These are phyloP conservation scores for Helogale parvula DNA, from an alignment of 2,113 vertebrate genomes.

Conservation along the genomic window DNA sequence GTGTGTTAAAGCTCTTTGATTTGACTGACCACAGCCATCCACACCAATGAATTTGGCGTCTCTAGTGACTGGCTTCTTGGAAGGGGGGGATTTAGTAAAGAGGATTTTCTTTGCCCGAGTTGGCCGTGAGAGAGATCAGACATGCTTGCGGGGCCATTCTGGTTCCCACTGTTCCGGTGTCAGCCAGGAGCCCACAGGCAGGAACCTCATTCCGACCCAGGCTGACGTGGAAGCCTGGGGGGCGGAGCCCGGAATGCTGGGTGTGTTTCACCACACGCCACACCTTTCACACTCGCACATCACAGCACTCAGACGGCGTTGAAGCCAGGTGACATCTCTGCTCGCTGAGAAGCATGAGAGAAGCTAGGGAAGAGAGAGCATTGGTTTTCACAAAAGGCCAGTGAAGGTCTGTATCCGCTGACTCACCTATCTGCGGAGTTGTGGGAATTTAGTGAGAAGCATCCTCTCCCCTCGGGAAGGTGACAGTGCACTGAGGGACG, in stretches of 20 bases:
- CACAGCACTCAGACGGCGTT: background rate
- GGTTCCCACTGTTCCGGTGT: conserved; percentile 3
- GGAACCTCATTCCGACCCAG: conserved; percentile 14
- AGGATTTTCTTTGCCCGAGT: conserved; percentile 50
- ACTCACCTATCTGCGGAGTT: background rate
- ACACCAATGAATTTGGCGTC: conserved; percentile 16
- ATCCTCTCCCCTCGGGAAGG: conserved; percentile 12
- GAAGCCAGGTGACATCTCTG: background rate
- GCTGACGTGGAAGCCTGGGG: background rate
- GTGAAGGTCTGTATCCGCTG: conserved; percentile 35
- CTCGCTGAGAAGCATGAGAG: conserved; percentile 1
- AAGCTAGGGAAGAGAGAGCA: conserved; percentile 16
- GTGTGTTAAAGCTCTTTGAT: conserved; percentile 25
- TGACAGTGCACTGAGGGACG: conserved; percentile 8
- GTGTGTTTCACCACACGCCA: background rate
- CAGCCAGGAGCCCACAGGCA: conserved; percentile 32
- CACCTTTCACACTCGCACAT: background rate
- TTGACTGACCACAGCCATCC: conserved; percentile 29
- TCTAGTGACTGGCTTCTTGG: background rate
- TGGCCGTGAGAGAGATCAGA: conserved; percentile 66
- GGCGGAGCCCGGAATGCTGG: background rate
- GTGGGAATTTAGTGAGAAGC: conserved; percentile 4
- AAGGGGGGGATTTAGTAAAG: conserved; percentile 40
- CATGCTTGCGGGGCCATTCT: background rate
- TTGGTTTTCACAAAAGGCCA: conserved; percentile 52